Percentiles rank a stretch among this genome's conserved stretches.
These are phyloP conservation scores for Tautogolabrus adspersus DNA, from an alignment of 2,113 vertebrate species.

Conservation along the genomic window DNA sequence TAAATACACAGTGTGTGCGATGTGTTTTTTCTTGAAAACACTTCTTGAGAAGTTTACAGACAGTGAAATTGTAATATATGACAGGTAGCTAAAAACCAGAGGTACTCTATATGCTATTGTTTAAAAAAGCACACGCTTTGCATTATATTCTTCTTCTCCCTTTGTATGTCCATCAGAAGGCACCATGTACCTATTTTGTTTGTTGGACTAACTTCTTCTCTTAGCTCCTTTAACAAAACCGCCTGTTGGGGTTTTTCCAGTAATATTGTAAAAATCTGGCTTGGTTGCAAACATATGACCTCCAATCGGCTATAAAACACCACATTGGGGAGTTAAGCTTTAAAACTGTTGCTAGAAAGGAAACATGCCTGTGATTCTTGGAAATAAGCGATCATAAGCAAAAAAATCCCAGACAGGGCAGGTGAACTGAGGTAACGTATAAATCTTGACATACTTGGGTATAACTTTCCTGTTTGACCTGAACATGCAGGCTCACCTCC, in stretches of 20 bases:
- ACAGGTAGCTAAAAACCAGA: too few species aligned
- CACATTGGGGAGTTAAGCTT: constrained; percentile 5
- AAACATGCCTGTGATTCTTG: constrained; percentile 10
- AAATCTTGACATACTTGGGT: constrained; percentile 2
- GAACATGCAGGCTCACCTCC: constrained; percentile 23
- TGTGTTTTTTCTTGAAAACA: too few species aligned
- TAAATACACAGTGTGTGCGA: too few species aligned
- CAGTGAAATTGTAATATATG: background rate
- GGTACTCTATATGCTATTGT: too few species aligned
- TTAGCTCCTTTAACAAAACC: constrained; percentile 19
- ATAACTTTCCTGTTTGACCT: constrained; percentile 27
- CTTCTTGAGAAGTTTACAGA: too few species aligned
- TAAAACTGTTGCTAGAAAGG: constrained; percentile 3
- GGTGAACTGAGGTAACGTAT: constrained; percentile 28
- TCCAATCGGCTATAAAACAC: constrained; percentile 8
- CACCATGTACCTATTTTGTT: constrained; percentile 18
- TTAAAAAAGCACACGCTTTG: background rate
- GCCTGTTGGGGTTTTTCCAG: constrained; percentile 2
- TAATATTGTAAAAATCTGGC: constrained; percentile 20
- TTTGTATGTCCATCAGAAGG: background rate
- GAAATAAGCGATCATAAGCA: constrained; percentile 25
- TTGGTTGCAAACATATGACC: constrained; percentile 24
- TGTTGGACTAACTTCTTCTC: constrained; percentile 21
- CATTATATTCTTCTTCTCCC: background rate
- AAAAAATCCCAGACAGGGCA: constrained; percentile 12